phyloP scores from a whole-genome alignment of 2,888 invertebrate genomes.

The Cordylochernes scorpioides region DNA sequence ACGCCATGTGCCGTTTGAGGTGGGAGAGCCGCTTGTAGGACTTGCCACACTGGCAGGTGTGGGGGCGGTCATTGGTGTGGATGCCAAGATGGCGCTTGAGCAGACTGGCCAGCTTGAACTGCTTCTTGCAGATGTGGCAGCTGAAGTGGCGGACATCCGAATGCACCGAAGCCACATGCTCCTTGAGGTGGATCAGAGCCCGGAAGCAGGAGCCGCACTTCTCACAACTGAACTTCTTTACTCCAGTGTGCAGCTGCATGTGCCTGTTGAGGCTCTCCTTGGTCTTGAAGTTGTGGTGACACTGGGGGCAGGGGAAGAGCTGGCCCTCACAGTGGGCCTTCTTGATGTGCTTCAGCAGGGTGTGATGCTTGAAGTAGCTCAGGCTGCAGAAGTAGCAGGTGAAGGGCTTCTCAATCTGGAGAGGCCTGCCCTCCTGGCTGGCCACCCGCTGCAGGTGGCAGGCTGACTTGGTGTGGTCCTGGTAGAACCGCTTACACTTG shows the following conservation, averaged over 20 bases:
- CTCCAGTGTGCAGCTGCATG: slow-evolving; percentile 18
- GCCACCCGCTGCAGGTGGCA: slow-evolving; percentile 16
- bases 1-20: slow-evolving; percentile 8
- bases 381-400: slow-evolving; percentile 19
- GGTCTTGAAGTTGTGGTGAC: slow-evolving; percentile 20
- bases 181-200: slow-evolving; percentile 20
- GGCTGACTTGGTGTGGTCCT: slow-evolving; percentile 17
- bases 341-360: slow-evolving; percentile 18
- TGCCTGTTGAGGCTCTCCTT: slow-evolving; percentile 20
- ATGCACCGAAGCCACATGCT: slow-evolving; percentile 21
- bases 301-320: slow-evolving; percentile 18
- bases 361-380: slow-evolving; percentile 16
- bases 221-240: slow-evolving; percentile 21
- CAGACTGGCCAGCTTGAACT: slow-evolving; percentile 12
- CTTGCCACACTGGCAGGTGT: slow-evolving; percentile 7
- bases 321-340: slow-evolving; percentile 17
- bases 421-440: slow-evolving; percentile 5
- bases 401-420: slow-evolving; percentile 10
- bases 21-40: slow-evolving; percentile 11
- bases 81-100: slow-evolving; percentile 8
- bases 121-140: slow-evolving; percentile 18
- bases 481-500: slow-evolving; percentile 15
- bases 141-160: slow-evolving; percentile 18
- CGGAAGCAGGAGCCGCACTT: slow-evolving; percentile 22
- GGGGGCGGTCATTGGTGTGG: slow-evolving; percentile 9